Conservation (phyloP, 1,140 invertebrate genomes). For the Drosophila trapezifrons region DNA sequence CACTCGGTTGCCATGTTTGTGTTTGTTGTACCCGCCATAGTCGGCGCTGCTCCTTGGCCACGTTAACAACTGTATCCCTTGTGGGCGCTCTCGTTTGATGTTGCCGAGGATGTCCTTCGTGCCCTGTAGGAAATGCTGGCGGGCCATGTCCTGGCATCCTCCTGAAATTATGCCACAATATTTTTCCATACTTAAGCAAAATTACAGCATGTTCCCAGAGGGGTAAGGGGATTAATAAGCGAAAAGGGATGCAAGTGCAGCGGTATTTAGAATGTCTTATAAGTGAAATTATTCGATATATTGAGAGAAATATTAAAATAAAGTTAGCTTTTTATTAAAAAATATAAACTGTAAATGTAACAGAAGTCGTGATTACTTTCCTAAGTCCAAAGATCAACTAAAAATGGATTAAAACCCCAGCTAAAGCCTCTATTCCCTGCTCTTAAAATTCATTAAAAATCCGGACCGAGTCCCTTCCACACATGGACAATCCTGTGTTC, state of each 20-base stretch:
- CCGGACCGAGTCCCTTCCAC: background rate
- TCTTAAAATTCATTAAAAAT: slow-evolving; percentile 19
- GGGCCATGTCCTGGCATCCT: slow-evolving; percentile 33
- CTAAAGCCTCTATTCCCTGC: background rate
- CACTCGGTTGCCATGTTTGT: slow-evolving; percentile 66
- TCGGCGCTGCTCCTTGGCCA: slow-evolving; percentile 54
- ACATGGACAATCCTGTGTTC: slow-evolving; percentile 14
- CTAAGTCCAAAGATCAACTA: background rate
- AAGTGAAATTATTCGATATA: background rate
- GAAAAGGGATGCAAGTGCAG: background rate
- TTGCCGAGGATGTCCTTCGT: slow-evolving; percentile 50
- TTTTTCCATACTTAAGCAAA: background rate
- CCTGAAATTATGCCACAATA: slow-evolving; percentile 63
- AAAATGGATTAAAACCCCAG: background rate
- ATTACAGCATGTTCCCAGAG: background rate
- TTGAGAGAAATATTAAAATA: background rate
- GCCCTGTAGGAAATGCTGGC: slow-evolving; percentile 61
- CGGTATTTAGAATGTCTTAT: background rate
- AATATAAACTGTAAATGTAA: too few species aligned
- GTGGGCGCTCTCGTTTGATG: slow-evolving; percentile 49
- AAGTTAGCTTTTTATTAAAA: too few species aligned
- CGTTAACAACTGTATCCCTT: slow-evolving; percentile 77
- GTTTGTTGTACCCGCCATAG: slow-evolving; percentile 47
- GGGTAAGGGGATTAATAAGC: background rate
- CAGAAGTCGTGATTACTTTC: background rate